These are phyloP conservation scores for Brachionus sp. DNA, from an alignment of 1,140 invertebrate species.

Conservation along the genomic window DNA sequence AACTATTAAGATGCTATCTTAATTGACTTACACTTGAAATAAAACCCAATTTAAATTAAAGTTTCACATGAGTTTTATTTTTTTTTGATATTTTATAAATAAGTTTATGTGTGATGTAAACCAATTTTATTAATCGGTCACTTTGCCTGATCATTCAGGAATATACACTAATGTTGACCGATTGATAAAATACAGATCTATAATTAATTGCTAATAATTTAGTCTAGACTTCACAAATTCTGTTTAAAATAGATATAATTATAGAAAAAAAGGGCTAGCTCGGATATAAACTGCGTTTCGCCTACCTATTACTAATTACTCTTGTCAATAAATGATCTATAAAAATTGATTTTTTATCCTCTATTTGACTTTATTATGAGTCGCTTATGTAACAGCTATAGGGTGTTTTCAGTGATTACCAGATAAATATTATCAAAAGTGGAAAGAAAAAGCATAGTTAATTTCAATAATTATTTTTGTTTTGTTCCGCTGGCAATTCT, in stretches of 20 bases:
- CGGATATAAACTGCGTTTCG: neutral
- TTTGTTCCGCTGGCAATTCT: neutral
- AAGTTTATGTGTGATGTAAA: neutral
- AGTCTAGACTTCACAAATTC: neutral
- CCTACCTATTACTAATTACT: neutral
- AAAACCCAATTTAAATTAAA: neutral
- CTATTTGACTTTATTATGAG: neutral
- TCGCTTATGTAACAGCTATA: neutral
- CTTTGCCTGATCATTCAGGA: neutral
- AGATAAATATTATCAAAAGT: neutral
- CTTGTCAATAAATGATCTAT: slow-evolving; percentile 9
- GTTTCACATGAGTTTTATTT: neutral
- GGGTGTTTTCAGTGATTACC: neutral
- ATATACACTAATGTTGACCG: neutral
- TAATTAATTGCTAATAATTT: neutral
- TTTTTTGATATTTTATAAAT: neutral
- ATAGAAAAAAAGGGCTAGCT: neutral
- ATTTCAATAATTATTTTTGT: neutral
- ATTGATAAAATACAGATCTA: neutral
- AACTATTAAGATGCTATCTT: neutral
- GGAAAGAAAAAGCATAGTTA: neutral
- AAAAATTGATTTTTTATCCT: neutral
- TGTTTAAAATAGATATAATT: neutral
- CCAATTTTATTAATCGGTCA: neutral
- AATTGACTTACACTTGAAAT: neutral